Percentiles rank a stretch among this genome's conserved stretches.
Conservation (phyloP, 2,888 invertebrate species). For the Crioceris asparagi region DNA sequence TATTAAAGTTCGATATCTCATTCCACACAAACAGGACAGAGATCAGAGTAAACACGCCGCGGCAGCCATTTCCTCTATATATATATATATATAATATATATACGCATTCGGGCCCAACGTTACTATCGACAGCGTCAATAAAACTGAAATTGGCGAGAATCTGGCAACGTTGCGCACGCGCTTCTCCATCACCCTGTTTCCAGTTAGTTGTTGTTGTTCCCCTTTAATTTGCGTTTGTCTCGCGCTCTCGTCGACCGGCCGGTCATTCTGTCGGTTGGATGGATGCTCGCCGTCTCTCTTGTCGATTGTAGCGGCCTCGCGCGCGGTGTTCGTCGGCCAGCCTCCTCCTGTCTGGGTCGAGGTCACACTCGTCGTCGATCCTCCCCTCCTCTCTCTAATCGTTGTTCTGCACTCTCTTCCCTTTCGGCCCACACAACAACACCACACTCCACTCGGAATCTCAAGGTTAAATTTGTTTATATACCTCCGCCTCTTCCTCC, state of each 20-base stretch:
- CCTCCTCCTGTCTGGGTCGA: slow-evolving; percentile 33
- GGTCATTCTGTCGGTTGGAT: slow-evolving; percentile 25
- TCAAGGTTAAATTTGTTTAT: slow-evolving; percentile 38
- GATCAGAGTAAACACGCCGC: too few species aligned
- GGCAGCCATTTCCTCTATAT: neutral
- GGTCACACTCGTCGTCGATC: slow-evolving; percentile 33
- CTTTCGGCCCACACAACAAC: slow-evolving; percentile 4
- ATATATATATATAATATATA: too few species aligned
- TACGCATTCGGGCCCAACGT: neutral
- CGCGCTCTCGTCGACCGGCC: slow-evolving; percentile 29
- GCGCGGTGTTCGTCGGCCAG: slow-evolving; percentile 23
- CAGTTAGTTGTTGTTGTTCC: slow-evolving; percentile 22
- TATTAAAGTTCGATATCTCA: too few species aligned
- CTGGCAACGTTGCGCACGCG: slow-evolving; percentile 12
- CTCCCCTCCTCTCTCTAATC: slow-evolving; percentile 20
- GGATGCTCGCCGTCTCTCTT: slow-evolving; percentile 28
- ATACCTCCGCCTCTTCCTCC: slow-evolving; percentile 15
- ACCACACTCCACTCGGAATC: slow-evolving; percentile 30
- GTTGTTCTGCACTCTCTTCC: neutral
- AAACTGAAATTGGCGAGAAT: too few species aligned
- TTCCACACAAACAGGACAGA: too few species aligned
- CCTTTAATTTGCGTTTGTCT: slow-evolving; percentile 36
- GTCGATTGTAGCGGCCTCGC: neutral
- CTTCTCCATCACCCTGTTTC: neutral
- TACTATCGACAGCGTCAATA: neutral